Conservation (phyloP, 1,140 invertebrate species). For the Proales similis region DNA sequence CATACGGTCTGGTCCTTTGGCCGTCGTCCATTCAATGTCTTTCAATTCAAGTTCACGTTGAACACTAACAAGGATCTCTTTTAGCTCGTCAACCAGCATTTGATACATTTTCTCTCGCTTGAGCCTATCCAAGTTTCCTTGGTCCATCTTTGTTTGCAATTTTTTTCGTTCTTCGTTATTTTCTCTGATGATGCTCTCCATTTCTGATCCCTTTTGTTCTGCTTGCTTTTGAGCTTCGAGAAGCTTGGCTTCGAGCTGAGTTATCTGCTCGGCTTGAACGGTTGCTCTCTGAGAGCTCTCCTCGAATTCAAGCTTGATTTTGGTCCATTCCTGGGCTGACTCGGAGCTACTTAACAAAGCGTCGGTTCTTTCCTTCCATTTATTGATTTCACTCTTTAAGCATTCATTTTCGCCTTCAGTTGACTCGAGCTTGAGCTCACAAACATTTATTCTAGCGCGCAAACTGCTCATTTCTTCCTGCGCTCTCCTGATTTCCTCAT, state of each 20-base stretch:
- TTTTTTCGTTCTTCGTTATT: constrained; percentile 4
- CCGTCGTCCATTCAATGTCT: constrained; percentile 13
- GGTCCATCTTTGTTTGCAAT: background rate
- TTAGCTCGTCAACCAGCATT: constrained; percentile 33
- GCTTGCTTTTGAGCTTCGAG: background rate
- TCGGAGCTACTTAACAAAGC: constrained; percentile 9
- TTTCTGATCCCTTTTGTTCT: background rate
- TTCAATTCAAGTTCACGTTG: constrained; percentile 30
- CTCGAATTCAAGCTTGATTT: constrained; percentile 4
- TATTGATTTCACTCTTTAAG: constrained; percentile 27
- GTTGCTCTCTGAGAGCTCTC: constrained; percentile 4
- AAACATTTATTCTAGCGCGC: constrained; percentile 3
- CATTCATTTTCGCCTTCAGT: background rate
- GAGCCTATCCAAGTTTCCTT: constrained; percentile 3
- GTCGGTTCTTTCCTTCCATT: constrained; percentile 34
- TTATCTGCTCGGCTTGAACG: background rate
- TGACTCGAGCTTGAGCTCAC: constrained; percentile 23
- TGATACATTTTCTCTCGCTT: constrained; percentile 35
- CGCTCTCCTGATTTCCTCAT: constrained; percentile 26
- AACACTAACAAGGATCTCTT: constrained; percentile 4
- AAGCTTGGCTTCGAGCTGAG: background rate
- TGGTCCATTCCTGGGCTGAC: constrained; percentile 14
- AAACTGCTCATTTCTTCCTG: constrained; percentile 13
- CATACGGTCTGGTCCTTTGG: constrained; percentile 21
- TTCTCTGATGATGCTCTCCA: constrained; percentile 4